Base-by-base conservation (phyloP, 53 echinoderm and acorn worm genomes). In the Astropecten irregularis region DNA sequence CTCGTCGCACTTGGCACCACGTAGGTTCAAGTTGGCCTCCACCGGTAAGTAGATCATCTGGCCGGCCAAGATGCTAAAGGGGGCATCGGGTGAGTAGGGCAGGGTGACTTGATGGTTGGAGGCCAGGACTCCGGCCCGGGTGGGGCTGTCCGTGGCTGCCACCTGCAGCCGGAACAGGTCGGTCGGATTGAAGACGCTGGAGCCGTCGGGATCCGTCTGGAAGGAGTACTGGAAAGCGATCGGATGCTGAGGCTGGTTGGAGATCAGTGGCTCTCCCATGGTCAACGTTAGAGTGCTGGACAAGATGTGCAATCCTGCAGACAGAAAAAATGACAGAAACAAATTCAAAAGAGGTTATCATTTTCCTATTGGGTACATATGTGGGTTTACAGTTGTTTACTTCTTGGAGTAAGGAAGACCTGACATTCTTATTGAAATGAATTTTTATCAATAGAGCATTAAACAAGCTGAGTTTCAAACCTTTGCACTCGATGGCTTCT, bases 1-100 rank as follows among this genome's bases (percentile, higher is more conserved):
- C 62, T 96, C 88, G 19, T 89, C 87, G 37, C 95, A 95, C 16
- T 82, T 67, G 3, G 87, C 70, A 4, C 92, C 95, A 13, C 39
- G 22, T 22, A 95, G 68, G 28, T 92, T 68, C 38, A 92, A 69
- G 9, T 40, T 51, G 9, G 74, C 87, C 9, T 66, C 50, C 1
- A 73, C 33, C 13, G 53, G 66, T 9, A 82, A 25, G 1, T 32
- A 9, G 82, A 70, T 33, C 69, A n/a, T 25, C 51, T 42, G 16
- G 36, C 51, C 34, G 73, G 84, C 34, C 18, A 34, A 14, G 61
- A 79, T 46, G 47, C 27, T 29, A 33, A 62, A 19, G 9, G 0
- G 3, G 7, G 9, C 2, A 7, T 46, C 40, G 3, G 79, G 79
- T 3, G 60, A 61, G 62, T 61, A 79, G 3, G 46, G 61, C 30